Evolutionary conservation across 2,797 vertebrate species (phyloP).

Genomic region (Caiman crocodilus): DNA sequence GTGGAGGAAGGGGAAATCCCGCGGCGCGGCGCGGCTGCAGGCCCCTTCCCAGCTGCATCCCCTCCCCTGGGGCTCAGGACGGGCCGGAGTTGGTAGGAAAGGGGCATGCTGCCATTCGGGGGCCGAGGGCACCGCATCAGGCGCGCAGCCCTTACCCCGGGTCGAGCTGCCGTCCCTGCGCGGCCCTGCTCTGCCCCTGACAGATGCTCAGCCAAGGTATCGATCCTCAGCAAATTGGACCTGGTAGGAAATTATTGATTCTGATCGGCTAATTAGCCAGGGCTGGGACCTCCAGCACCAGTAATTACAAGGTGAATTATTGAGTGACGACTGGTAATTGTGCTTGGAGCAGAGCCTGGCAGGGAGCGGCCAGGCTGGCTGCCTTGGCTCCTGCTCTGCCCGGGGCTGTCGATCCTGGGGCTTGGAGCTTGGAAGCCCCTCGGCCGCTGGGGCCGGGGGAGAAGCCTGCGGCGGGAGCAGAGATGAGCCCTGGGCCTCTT

Average conservation of each 20-base stretch:
- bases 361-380: not conserved
- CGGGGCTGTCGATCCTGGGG: not conserved
- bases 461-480: no score
- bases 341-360: accelerated
- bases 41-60: no score
- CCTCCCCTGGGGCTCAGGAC: not conserved
- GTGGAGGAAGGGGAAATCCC: no score
- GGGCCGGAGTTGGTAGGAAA: no score
- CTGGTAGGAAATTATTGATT: not conserved
- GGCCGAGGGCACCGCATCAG: no score
- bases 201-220: accelerated
- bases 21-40: no score
- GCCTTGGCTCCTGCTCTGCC: accelerated
- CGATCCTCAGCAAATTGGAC: not conserved
- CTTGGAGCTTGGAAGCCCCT: no score
- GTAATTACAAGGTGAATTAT: not conserved
- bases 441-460: no score
- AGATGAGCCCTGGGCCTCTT: no score
- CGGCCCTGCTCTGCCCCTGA: not conserved
- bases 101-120: no score
- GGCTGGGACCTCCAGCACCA: not conserved
- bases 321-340: not conserved
- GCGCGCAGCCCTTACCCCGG: accelerated
- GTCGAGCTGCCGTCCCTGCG: accelerated
- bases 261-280: not conserved